Evolutionary conservation across 1,140 invertebrate genomes (phyloP).

Genomic region (Eubasilissa regina): DNA sequence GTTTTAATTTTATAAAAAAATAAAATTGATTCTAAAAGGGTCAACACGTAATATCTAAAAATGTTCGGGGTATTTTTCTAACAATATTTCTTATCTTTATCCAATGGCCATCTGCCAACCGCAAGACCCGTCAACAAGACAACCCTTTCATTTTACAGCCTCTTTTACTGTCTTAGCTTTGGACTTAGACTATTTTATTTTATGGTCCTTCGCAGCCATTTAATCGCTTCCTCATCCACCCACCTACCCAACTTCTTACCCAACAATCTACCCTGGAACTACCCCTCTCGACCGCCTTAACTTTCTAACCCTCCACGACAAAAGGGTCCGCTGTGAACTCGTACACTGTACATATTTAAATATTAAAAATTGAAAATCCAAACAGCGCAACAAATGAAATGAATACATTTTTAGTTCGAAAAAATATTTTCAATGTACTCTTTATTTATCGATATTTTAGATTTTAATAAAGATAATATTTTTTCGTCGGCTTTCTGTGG

Average conservation of each 20-base stretch:
- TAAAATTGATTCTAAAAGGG: too few relatives aligned
- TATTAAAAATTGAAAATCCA: too few relatives aligned
- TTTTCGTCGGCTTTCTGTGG: too few relatives aligned
- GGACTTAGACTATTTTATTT: conserved; percentile 29
- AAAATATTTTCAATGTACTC: too few relatives aligned
- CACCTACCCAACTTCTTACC: not conserved
- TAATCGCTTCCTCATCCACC: conserved; percentile 25
- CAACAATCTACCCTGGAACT: not conserved
- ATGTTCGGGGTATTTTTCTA: not conserved
- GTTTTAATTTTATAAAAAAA: too few relatives aligned
- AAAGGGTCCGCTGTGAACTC: too few relatives aligned
- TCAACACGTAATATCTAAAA: too few relatives aligned
- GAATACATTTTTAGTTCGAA: too few relatives aligned
- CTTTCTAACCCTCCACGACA: conserved; percentile 15
- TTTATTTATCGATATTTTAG: too few relatives aligned
- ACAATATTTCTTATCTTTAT: conserved; percentile 30
- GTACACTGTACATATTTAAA: too few relatives aligned
- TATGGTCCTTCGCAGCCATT: conserved; percentile 34
- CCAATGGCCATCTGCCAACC: conserved; percentile 34
- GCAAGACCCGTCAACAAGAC: conserved; percentile 27
- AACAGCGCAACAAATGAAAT: too few relatives aligned
- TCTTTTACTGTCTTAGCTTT: conserved; percentile 32
- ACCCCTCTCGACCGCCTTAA: conserved; percentile 17
- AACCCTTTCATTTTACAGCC: conserved; percentile 28
- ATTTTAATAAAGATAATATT: too few relatives aligned